phyloP scores from a whole-genome alignment of 1,140 invertebrate genomes.

The Bombus waltoni region DNA sequence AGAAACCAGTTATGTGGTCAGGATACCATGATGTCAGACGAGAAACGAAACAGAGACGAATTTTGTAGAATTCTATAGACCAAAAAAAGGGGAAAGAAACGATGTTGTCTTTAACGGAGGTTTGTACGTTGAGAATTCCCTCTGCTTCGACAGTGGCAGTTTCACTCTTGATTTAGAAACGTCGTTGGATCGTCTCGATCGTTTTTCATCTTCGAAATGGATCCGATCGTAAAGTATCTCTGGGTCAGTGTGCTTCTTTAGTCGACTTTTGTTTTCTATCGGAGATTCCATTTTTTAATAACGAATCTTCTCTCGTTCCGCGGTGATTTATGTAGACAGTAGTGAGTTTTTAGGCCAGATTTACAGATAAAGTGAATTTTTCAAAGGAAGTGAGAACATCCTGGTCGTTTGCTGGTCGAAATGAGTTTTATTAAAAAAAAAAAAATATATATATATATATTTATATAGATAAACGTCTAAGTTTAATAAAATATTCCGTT shows the following conservation, averaged over 20 bases:
- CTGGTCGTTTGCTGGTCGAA: neutral
- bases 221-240: neutral
- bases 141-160: neutral
- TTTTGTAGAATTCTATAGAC: neutral
- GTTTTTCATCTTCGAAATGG: neutral
- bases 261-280: no score
- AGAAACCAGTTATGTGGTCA: slow-evolving; percentile 49
- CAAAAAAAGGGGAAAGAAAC: neutral
- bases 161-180: slow-evolving; percentile 8
- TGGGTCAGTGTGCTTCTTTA: neutral
- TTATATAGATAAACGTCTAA: neutral
- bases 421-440: neutral
- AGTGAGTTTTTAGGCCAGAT: neutral
- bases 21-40: neutral
- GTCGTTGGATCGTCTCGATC: no score
- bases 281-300: neutral
- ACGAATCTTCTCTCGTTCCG: neutral
- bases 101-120: neutral
- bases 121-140: neutral
- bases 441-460: no score
- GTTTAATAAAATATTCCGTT: neutral
- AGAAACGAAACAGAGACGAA: neutral
- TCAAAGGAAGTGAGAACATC: neutral
- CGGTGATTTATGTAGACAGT: neutral
- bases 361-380: neutral